Conservation (phyloP, 2,113 vertebrate species). For the Sula dactylatra region DNA sequence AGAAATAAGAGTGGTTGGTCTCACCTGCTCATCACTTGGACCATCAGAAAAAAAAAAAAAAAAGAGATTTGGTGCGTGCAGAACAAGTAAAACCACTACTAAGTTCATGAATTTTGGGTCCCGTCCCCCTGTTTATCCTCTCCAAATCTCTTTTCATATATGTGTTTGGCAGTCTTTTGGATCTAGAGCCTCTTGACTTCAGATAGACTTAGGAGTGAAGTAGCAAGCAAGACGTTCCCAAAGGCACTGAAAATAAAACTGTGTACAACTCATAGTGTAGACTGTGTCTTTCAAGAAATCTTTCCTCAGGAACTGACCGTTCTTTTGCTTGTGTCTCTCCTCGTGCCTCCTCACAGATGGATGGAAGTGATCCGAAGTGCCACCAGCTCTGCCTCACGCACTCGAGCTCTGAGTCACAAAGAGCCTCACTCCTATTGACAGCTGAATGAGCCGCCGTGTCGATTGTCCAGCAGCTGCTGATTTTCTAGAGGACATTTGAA, state of each 20-base stretch:
- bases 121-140: background rate
- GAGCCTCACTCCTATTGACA: constrained; percentile 85
- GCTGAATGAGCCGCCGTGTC: background rate
- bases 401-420: constrained; percentile 82
- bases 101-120: background rate
- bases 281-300: background rate
- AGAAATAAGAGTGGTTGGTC: background rate
- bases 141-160: background rate
- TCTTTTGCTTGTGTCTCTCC: background rate
- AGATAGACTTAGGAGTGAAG: background rate
- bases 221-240: background rate
- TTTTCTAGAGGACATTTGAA: constrained; percentile 64
- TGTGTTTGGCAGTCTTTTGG: background rate
- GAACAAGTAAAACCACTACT: background rate
- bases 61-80: background rate
- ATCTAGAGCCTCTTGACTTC: background rate
- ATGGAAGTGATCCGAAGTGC: constrained; percentile 99
- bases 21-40: background rate
- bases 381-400: constrained; percentile 83
- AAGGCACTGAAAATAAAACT: background rate
- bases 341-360: constrained; percentile 79
- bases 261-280: background rate
- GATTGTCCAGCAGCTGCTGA: constrained; percentile 44
- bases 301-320: background rate
- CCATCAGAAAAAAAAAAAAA: no score